A percentile compares a stretch with the other conserved stretches of the same genome.
phyloP scores from a whole-genome alignment of 2,113 vertebrate genomes.

The Neoarius graeffei region DNA sequence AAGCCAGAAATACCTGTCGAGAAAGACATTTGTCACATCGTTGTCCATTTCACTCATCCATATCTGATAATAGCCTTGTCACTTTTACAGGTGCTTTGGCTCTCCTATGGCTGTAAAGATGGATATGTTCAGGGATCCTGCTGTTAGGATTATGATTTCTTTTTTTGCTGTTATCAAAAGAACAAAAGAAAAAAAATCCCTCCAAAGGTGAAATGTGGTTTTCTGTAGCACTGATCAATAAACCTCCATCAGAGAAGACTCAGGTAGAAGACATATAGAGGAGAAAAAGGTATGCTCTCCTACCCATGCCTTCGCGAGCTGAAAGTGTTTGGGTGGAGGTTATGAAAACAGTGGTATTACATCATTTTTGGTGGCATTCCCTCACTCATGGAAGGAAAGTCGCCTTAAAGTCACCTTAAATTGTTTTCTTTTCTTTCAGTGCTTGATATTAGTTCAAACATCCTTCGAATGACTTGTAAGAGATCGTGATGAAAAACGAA shows the following conservation, averaged over 20 bases:
- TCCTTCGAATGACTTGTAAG: slow-evolving; percentile 1
- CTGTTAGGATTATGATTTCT: slow-evolving; percentile 61
- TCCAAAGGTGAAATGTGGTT: slow-evolving; percentile 58
- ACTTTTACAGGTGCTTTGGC: slow-evolving; percentile 50
- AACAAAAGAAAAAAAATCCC: slow-evolving; percentile 66
- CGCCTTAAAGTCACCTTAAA: slow-evolving; percentile 27
- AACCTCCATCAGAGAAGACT: slow-evolving; percentile 52
- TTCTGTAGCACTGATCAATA: slow-evolving; percentile 68
- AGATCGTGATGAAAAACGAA: neutral
- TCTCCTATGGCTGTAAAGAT: slow-evolving; percentile 62
- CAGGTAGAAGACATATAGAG: slow-evolving; percentile 23
- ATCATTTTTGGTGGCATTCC: slow-evolving; percentile 23
- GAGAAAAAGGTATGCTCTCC: slow-evolving; percentile 51
- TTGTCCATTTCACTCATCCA: slow-evolving; percentile 47
- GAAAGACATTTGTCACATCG: slow-evolving; percentile 20
- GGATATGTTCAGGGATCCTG: slow-evolving; percentile 66
- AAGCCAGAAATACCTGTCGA: neutral
- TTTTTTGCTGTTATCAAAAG: slow-evolving; percentile 49
- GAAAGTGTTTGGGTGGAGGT: slow-evolving; percentile 45
- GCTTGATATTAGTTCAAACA: slow-evolving; percentile 24
- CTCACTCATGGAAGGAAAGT: slow-evolving; percentile 28
- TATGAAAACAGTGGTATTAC: slow-evolving; percentile 33
- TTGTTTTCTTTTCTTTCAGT: slow-evolving; percentile 21
- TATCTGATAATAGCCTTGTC: slow-evolving; percentile 56
- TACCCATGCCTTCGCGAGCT: slow-evolving; percentile 28